phyloP scores from a whole-genome alignment of 1,140 invertebrate genomes.

The Habropoda laboriosa region DNA sequence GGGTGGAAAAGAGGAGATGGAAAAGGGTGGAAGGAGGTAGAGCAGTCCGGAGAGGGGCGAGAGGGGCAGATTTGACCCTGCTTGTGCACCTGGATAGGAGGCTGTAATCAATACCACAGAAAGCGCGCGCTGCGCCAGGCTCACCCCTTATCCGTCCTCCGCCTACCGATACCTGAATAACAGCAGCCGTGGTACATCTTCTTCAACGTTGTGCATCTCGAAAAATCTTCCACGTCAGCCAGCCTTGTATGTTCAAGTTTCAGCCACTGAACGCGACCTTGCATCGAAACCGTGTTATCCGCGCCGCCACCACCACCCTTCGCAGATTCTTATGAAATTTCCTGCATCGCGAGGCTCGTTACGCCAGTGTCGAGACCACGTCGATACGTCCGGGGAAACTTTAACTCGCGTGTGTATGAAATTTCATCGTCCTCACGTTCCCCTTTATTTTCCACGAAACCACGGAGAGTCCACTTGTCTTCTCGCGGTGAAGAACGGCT shows the following conservation, averaged over 20 bases:
- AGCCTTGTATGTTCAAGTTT: too few species aligned
- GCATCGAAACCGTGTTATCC: not conserved
- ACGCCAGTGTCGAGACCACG: not conserved
- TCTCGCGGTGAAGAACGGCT: not conserved
- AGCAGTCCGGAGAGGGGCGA: slow-evolving; percentile 35
- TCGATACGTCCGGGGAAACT: not conserved
- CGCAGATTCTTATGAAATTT: not conserved
- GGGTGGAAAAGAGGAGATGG: slow-evolving; percentile 46
- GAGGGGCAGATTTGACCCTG: slow-evolving; percentile 74
- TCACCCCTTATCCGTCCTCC: slow-evolving; percentile 64
- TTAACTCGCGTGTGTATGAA: not conserved
- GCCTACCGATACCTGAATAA: slow-evolving; percentile 68
- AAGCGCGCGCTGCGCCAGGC: slow-evolving; percentile 72
- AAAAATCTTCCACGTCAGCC: not conserved
- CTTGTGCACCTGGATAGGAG: slow-evolving; percentile 76
- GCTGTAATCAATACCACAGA: slow-evolving; percentile 77
- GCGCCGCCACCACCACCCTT: not conserved
- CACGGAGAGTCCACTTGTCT: not conserved
- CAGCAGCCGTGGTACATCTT: slow-evolving; percentile 37
- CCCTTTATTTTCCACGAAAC: not conserved
- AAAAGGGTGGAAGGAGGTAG: slow-evolving; percentile 49
- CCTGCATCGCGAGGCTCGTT: not conserved
- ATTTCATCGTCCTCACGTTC: not conserved
- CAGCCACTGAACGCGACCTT: not conserved
- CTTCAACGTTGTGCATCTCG: not conserved